These are phyloP conservation scores for Prosapia bicincta DNA, from an alignment of 2,888 invertebrate genomes.

Conservation along the genomic window DNA sequence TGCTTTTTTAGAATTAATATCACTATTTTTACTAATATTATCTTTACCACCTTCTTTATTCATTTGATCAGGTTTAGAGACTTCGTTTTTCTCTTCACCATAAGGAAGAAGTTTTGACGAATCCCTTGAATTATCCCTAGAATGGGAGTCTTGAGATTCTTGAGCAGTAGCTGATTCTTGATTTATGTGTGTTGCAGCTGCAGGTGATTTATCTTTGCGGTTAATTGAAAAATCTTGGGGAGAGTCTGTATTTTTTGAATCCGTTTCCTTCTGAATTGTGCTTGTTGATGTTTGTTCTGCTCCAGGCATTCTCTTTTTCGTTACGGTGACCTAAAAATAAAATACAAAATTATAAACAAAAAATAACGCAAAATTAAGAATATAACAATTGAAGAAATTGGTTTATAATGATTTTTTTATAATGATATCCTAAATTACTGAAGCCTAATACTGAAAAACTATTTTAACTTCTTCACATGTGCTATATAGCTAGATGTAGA, in stretches of 20 bases:
- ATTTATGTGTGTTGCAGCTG: neutral
- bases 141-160: neutral
- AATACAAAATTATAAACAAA: too few species aligned
- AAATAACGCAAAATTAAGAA: too few species aligned
- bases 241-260: neutral
- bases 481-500: too few species aligned
- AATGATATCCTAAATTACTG: too few species aligned
- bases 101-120: neutral
- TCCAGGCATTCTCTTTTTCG: conserved; percentile 18
- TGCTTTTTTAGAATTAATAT: neutral
- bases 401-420: too few species aligned
- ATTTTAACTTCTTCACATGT: too few species aligned
- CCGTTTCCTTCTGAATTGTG: conserved; percentile 13
- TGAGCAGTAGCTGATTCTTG: neutral
- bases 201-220: neutral
- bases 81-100: neutral
- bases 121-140: neutral
- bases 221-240: neutral
- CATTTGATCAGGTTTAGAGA: neutral
- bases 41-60: neutral
- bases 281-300: conserved; percentile 9
- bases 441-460: too few species aligned
- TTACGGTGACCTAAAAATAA: conserved; percentile 27
- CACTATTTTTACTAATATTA: neutral
- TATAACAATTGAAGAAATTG: too few species aligned